Evolutionary conservation across 1,140 invertebrate genomes (phyloP).

Genomic region (Meloidogyne chitwoodi): DNA sequence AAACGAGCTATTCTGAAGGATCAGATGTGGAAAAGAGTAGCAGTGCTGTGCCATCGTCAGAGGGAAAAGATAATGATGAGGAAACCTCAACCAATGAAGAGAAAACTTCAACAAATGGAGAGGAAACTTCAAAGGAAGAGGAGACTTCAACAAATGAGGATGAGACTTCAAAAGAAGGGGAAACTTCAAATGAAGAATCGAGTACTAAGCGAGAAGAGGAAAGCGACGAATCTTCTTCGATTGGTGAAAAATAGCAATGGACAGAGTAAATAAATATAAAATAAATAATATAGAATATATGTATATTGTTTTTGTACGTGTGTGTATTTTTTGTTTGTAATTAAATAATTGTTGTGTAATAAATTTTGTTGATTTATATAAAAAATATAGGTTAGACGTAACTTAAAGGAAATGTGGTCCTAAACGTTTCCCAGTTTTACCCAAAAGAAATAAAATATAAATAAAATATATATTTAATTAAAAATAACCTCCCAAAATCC

Average conservation of each 20-base stretch:
- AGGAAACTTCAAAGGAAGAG: no score
- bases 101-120: neutral
- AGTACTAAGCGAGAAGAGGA: neutral
- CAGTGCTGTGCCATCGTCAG: neutral
- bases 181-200: neutral
- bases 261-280: neutral
- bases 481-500: slow-evolving; percentile 25
- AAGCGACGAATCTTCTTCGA: neutral
- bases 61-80: neutral
- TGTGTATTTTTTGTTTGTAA: no score
- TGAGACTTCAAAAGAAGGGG: neutral
- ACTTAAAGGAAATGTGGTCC: no score
- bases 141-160: no score
- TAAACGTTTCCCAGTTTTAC: no score
- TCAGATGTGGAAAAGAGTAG: neutral
- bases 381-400: no score
- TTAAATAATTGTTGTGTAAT: no score
- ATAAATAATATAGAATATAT: neutral
- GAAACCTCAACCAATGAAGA: no score
- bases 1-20: neutral
- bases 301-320: no score
- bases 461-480: neutral
- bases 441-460: no score
- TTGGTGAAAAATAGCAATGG: neutral
- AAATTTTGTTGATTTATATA: no score